A percentile compares a stretch with the other conserved stretches of the same genome.
Evolutionary conservation across 2,113 vertebrate species (phyloP).

Genomic region (Cephalophus harveyi): DNA sequence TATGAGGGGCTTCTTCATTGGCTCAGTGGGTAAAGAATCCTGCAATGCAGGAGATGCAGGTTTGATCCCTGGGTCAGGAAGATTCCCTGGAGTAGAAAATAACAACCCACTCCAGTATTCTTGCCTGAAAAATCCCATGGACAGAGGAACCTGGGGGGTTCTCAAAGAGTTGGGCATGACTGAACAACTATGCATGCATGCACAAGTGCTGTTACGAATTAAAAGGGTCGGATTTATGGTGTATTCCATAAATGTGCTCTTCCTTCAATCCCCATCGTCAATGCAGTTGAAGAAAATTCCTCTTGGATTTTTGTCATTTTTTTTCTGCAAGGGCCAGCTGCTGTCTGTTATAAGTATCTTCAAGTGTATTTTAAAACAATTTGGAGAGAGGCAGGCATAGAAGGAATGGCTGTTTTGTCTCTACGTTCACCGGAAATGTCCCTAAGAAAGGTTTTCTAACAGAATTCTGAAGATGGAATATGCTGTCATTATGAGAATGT

Average conservation of each 20-base stretch:
- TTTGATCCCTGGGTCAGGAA: background rate
- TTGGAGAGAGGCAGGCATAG: background rate
- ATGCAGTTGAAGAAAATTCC: background rate
- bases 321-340: background rate
- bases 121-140: background rate
- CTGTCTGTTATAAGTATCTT: background rate
- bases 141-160: background rate
- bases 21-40: background rate
- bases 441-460: background rate
- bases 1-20: background rate
- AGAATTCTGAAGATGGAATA: background rate
- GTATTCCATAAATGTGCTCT: slow-evolving; percentile 1
- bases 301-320: background rate
- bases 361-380: background rate
- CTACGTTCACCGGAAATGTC: background rate
- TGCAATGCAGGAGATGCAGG: background rate
- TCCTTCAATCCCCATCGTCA: background rate
- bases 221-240: background rate
- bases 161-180: background rate
- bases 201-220: background rate
- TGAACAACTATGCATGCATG: fast-evolving
- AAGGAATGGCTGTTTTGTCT: background rate
- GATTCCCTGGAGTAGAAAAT: background rate
- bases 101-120: background rate
- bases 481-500: background rate